phyloP scores from a whole-genome alignment of 2,797 vertebrate species.

The Discoglossus pictus region DNA sequence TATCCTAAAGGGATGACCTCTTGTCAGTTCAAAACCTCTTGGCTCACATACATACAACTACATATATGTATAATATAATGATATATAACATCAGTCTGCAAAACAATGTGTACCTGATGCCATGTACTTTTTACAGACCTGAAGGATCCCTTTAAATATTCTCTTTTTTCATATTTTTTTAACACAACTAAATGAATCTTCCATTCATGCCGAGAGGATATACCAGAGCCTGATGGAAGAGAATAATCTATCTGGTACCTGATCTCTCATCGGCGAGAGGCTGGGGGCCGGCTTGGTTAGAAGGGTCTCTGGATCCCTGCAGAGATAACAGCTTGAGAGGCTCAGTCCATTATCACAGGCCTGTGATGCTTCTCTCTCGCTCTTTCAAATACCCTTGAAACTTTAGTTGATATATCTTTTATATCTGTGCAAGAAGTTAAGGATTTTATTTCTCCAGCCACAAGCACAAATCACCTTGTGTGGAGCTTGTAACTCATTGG shows the following conservation, averaged over 20 bases:
- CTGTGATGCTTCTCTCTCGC: constrained; percentile 19
- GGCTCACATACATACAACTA: too few species aligned
- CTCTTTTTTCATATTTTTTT: neutral
- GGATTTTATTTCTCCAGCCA: constrained; percentile 18
- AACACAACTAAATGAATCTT: constrained; percentile 13
- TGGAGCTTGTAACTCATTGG: too few species aligned
- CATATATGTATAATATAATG: too few species aligned
- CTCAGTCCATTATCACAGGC: constrained; percentile 8
- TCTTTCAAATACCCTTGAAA: constrained; percentile 26
- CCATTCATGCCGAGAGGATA: neutral
- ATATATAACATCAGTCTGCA: too few species aligned
- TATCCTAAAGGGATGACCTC: too few species aligned
- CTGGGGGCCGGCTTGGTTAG: neutral
- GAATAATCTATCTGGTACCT: constrained; percentile 4
- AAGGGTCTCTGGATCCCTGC: constrained; percentile 5
- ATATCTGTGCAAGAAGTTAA: constrained; percentile 24
- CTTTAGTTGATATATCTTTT: constrained; percentile 38
- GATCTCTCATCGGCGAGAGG: neutral
- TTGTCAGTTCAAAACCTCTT: too few species aligned
- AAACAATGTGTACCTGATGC: too few species aligned
- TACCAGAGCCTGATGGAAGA: neutral
- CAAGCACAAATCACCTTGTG: too few species aligned
- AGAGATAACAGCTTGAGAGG: constrained; percentile 28
- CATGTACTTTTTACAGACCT: too few species aligned
- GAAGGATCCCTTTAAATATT: constrained; percentile 27